Base-by-base conservation (phyloP, 2,113 vertebrate species). In the Tretioscincus oriximinensis region DNA sequence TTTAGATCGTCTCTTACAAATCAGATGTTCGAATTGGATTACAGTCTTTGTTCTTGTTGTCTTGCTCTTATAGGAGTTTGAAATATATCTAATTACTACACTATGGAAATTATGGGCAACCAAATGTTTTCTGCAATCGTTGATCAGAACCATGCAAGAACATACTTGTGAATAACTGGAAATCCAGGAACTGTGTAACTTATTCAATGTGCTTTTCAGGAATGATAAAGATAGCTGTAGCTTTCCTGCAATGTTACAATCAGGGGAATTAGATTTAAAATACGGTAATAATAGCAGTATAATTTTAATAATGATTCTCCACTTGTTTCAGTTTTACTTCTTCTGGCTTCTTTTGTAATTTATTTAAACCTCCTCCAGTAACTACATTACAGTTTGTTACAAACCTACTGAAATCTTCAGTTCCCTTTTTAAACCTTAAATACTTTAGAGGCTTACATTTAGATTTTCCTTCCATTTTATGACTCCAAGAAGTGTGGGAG, bases 391-490 rank as follows among this genome's bases (percentile, higher is more conserved):
- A 21, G 85, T 89, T 88, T 77, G n/a, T 80, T 64, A 70, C 9
- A 16, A 29, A 82, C 81, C 75, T 47, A 71, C 67, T 88, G 22
- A 81, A 82, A 47, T 82, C 51, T 88, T 86, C 80, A 72, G 71
- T 82, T 11, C 24, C 45, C n/a, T 41, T 41, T 11, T 73, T 84
- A 60, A 60, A 80, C n/a, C n/a, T n/a, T n/a, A n/a, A n/a, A n/a
- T 88, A 49, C 24, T 70, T 47, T 0, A 73, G 77, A 51, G 29
- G 12, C 31, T 73, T 31, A 1, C 35, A 35, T 5, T 18, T 28
- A 69, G 31, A 14, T 18, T 88, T 88, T 85, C 78, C 86, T 82
- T 82, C 84, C 12, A 18, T 85, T 1, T n/a, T 28, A 21, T 88
- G 76, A 68, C 69, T 89, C 84, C 76, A 63, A 41, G 78, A 83